phyloP scores from a whole-genome alignment of 2,113 vertebrate species.

The Thalassarche chlororhynchos region DNA sequence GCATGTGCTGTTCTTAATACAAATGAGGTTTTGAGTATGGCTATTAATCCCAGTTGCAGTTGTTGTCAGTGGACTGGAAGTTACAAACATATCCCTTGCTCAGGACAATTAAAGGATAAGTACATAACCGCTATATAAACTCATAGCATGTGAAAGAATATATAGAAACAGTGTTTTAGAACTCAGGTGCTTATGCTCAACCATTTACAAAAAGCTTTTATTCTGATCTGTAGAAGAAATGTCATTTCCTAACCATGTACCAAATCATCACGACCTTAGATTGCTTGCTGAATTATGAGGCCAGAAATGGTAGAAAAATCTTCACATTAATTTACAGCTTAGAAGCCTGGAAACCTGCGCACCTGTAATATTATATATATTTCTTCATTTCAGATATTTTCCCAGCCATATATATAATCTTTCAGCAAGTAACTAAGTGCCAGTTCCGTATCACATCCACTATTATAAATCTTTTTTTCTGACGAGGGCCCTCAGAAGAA shows the following conservation, averaged over 20 bases:
- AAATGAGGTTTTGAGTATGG: neutral
- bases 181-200: neutral
- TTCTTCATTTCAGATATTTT: neutral
- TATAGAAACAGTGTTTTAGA: neutral
- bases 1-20: neutral
- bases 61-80: neutral
- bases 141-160: neutral
- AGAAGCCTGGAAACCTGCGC: neutral
- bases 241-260: neutral
- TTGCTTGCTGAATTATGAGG: neutral
- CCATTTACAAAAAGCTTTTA: neutral
- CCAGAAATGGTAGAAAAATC: neutral
- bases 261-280: neutral
- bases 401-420: neutral
- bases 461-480: neutral
- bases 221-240: neutral
- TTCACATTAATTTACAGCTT: neutral
- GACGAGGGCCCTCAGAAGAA: conserved; percentile 84
- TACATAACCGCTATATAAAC: neutral
- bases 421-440: neutral
- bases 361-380: neutral
- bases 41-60: neutral
- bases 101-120: neutral
- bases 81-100: neutral
- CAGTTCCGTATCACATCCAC: neutral